Conservation (phyloP, 2,888 invertebrate species). For the Latheticus oryzae region DNA sequence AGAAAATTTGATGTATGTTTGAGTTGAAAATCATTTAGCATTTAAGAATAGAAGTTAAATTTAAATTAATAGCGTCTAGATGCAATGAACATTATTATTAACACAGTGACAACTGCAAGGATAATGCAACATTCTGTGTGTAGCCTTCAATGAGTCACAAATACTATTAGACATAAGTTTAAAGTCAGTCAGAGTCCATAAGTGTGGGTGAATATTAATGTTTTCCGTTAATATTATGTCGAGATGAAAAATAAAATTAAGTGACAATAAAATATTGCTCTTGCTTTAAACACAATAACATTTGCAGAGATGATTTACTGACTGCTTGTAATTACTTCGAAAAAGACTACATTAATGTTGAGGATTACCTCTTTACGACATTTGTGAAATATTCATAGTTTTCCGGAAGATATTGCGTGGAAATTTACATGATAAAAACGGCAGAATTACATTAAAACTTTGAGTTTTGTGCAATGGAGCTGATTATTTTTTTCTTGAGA, state of each 20-base stretch:
- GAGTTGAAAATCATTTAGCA: not conserved
- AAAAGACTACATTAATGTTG: conserved; percentile 22
- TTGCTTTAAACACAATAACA: conserved; percentile 38
- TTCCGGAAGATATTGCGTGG: too few species aligned
- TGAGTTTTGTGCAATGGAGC: too few species aligned
- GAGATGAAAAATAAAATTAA: conserved; percentile 45
- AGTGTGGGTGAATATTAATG: conserved; percentile 49
- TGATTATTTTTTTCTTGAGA: too few species aligned
- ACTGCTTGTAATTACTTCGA: conserved; percentile 30
- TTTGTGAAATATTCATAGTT: too few species aligned
- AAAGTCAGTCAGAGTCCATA: conserved; percentile 20
- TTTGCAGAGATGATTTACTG: conserved; percentile 28
- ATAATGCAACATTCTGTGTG: conserved; percentile 20
- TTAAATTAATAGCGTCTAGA: conserved; percentile 5
- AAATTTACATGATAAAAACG: too few species aligned
- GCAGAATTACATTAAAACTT: too few species aligned
- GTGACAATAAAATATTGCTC: conserved; percentile 43
- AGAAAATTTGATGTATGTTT: not conserved
- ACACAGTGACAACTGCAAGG: conserved; percentile 28
- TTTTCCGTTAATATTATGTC: conserved; percentile 46
- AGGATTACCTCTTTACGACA: too few species aligned
- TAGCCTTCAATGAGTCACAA: conserved; percentile 30
- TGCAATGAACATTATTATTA: conserved; percentile 14
- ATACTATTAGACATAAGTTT: conserved; percentile 28
- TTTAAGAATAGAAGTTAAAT: conserved; percentile 4